Evolutionary conservation across 2,797 vertebrate genomes (phyloP), one percentile per base, ranked within the genome.

Genomic region (Coregonus sp.): DNA sequence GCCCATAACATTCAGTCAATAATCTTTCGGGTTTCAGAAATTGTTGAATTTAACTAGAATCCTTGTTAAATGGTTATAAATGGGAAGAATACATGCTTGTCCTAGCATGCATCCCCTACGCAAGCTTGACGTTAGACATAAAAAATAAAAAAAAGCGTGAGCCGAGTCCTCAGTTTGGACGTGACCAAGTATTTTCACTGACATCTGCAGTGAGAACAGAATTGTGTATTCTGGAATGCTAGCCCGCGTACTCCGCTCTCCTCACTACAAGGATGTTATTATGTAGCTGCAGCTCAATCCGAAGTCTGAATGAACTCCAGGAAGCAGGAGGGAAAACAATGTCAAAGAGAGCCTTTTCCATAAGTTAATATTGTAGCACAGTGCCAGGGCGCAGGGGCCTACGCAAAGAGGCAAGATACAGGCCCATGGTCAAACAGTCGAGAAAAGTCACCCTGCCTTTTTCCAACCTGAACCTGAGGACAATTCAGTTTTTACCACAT

Each of bases 161-260:
- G 73, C 37, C 68, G 16, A 33, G 40, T 3, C 9, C 40, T 47
- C 40, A 47, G 40, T 47, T 47, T 47, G 11, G 74, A 84, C 51
- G 63, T 77, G 69, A 56, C 75, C 31, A 9, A 77, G 83, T 85
- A 37, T 83, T 82, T 77, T 84, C 77, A 81, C 80, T 81, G 81
- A 85, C 83, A 88, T 86, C 85, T 82, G 50, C 75, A 89, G 84
- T 74, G 77, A 85, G 75, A 85, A 70, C 81, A 33, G 70, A 78
- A 84, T 83, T 88, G 80, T 80, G 81, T 82, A 85, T 86, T 82
- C 81, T 85, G 85, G 89, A 86, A 88, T 91, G 89, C 81, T 83
- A 87, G 86, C 77, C 86, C 70, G 74, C 78, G 84, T 80, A 86
- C 73, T 83, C 25, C 85, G 68, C 81, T 78, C 81, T 85, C 75